phyloP scores from a whole-genome alignment of 1,140 invertebrate genomes.

The Drosophila ambigua region DNA sequence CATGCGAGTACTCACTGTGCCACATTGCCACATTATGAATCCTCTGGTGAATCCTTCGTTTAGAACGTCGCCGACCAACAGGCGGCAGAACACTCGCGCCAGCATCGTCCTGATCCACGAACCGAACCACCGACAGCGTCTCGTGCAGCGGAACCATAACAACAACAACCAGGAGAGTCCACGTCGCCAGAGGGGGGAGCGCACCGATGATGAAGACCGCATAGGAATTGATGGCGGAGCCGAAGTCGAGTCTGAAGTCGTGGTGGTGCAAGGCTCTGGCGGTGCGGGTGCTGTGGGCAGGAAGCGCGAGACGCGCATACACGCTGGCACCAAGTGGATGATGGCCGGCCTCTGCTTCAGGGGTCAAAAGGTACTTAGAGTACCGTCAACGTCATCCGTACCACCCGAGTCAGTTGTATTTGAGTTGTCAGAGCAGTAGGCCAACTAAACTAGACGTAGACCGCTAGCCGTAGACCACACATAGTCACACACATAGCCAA shows the following conservation, averaged over 20 bases:
- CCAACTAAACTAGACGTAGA: constrained; percentile 48
- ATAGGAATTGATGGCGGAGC: constrained; percentile 11
- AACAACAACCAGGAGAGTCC: constrained; percentile 32
- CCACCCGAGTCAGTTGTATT: constrained; percentile 84
- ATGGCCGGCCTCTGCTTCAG: constrained; percentile 73
- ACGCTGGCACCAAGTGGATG: constrained; percentile 65
- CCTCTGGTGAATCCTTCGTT: neutral
- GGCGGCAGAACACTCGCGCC: constrained; percentile 53
- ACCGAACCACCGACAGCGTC: constrained; percentile 52
- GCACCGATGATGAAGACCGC: constrained; percentile 1
- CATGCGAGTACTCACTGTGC: neutral
- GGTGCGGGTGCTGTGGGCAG: neutral
- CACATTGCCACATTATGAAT: neutral
- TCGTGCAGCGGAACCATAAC: constrained; percentile 47
- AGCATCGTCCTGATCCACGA: constrained; percentile 66
- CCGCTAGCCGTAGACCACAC: constrained; percentile 50
- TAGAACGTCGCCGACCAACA: constrained; percentile 59
- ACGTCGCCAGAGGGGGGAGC: neutral
- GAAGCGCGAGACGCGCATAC: neutral
- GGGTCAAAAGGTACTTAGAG: constrained; percentile 83
- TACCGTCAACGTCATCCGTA: constrained; percentile 82
- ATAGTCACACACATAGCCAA: constrained; percentile 21
- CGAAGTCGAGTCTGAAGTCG: constrained; percentile 6
- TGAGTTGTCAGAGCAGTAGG: constrained; percentile 84
- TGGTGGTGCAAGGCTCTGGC: no score